Base-by-base conservation (phyloP, 2,113 vertebrate genomes). In the Eulemur macaco region DNA sequence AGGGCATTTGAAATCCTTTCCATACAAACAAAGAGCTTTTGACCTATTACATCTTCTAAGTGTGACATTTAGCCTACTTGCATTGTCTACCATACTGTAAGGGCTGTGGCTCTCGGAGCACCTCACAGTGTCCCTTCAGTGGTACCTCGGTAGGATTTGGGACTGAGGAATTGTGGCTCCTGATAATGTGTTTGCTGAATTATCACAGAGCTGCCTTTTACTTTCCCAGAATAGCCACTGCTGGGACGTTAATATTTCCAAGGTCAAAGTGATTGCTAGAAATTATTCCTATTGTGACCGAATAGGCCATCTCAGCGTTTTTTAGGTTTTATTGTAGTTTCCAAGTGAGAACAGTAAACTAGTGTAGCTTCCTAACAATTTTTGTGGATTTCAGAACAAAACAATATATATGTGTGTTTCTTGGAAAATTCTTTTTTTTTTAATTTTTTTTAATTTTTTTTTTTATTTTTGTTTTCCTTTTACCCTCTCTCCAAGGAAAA, bases 241-340 rank as follows among this genome's bases (percentile, higher is more conserved):
- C 66, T 81, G 39, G 58, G 95, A 45, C 52, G 73, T 87, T 96
- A 42, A 34, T 18, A 21, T 90, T 95, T 96, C 80, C 81, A 71
- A 83, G 78, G 25, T 54, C 68, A 96, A 73, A 94, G 87, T 42
- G 68, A 45, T 74, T 84, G 29, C 34, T 58, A 89, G 81, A 94
- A 97, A 83, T 95, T 58, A 93, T 95, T 97, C 69, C 88, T 15
- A 0, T 86, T 96, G 96, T 96, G 77, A 96, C 84, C 58, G 91
- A 60, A 56, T 45, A 88, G 94, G 47, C 2, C 31, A 91, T 58
- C 14, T 93, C n/a, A 0, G 1, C 34, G 29, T 60, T 91, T 92
- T 71, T 4, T 42, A 86, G 56, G 56, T 58, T 47, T 89, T 42
- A 52, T 37, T 0, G 0, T 95, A 95, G 74, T 94, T 96, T 97